These are phyloP conservation scores for Eumacrocentrus americanus DNA, from an alignment of 2,888 invertebrate genomes.

Conservation along the genomic window DNA sequence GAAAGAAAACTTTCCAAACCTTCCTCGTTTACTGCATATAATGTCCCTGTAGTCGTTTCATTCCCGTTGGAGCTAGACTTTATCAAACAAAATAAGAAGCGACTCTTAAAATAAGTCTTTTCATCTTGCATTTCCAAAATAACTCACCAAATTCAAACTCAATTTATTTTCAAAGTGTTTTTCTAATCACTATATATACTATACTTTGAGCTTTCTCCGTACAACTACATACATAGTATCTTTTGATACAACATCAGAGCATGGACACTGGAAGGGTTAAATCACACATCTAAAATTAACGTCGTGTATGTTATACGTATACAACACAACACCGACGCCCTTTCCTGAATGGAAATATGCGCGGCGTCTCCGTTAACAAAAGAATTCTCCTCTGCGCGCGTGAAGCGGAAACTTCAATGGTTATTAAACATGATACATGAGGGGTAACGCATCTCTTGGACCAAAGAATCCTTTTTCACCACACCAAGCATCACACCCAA, in stretches of 20 bases:
- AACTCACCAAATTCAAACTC: too few species aligned
- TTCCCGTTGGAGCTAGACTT: constrained; percentile 12
- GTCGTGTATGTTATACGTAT: not conserved
- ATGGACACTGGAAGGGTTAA: not conserved
- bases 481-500: constrained; percentile 12
- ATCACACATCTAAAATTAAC: constrained; percentile 8
- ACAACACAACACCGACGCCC: constrained; percentile 1
- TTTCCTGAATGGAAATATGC: not conserved
- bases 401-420: constrained; percentile 41
- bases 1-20: constrained; percentile 14
- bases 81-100: too few species aligned
- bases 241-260: not conserved
- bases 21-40: constrained; percentile 17
- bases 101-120: too few species aligned
- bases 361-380: constrained; percentile 31
- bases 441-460: constrained; percentile 22
- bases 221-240: too few species aligned
- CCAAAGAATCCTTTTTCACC: constrained; percentile 30
- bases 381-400: constrained; percentile 27
- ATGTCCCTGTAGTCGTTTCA: constrained; percentile 13
- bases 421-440: constrained; percentile 38
- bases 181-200: too few species aligned
- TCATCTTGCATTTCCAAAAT: too few species aligned
- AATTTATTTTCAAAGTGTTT: too few species aligned
- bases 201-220: too few species aligned